Conservation (phyloP, 2,113 vertebrate genomes). For the Zeus faber region DNA sequence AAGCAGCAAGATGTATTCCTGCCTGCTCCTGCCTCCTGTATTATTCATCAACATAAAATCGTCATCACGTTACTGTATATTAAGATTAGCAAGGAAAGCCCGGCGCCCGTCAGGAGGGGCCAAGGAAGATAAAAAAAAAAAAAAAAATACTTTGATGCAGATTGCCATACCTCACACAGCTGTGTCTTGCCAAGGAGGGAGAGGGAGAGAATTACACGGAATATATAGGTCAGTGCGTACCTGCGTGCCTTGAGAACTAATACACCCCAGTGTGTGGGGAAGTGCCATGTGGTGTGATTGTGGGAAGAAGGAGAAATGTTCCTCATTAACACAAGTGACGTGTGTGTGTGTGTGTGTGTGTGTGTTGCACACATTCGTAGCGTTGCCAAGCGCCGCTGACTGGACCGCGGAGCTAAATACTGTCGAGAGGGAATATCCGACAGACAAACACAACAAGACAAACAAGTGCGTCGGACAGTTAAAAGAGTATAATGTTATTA, state of each 20-base stretch:
- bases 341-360: background rate
- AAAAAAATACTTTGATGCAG: slow-evolving; percentile 39
- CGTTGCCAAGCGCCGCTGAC: background rate
- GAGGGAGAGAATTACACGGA: background rate
- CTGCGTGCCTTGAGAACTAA: slow-evolving; percentile 54
- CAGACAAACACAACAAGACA: slow-evolving; percentile 3
- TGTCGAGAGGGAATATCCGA: slow-evolving; percentile 1
- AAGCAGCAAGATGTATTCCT: slow-evolving; percentile 35
- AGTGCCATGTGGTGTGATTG: background rate
- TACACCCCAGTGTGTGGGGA: slow-evolving; percentile 23
- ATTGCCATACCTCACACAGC: slow-evolving; percentile 60
- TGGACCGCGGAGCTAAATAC: no score
- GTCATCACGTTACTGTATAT: slow-evolving; percentile 66
- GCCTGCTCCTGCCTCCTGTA: slow-evolving; percentile 48
- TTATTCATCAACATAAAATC: slow-evolving; percentile 65
- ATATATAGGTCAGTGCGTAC: slow-evolving; percentile 60
- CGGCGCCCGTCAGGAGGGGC: slow-evolving; percentile 35
- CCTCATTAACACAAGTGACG: background rate
- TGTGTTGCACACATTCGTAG: background rate
- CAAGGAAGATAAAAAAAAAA: slow-evolving; percentile 58
- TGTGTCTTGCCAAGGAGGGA: slow-evolving; percentile 35
- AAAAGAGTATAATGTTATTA: slow-evolving; percentile 20
- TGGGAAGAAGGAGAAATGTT: background rate
- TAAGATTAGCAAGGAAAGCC: slow-evolving; percentile 66
- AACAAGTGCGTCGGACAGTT: slow-evolving; percentile 8